These are phyloP conservation scores for Morelia viridis DNA, from an alignment of 2,797 vertebrate species.

Conservation along the genomic window DNA sequence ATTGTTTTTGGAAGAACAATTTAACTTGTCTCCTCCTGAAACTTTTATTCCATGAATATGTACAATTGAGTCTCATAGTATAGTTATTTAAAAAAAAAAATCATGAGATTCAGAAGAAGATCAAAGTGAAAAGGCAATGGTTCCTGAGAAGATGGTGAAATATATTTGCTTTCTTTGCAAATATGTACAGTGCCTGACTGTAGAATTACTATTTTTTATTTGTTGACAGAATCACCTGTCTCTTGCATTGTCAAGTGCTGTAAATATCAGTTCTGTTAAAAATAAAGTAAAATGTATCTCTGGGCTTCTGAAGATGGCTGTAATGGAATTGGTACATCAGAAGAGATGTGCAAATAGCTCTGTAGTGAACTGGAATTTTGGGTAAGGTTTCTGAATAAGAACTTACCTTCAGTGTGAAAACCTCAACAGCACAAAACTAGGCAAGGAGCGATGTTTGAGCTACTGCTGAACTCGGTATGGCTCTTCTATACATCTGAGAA, in stretches of 20 bases:
- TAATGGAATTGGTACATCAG: background rate
- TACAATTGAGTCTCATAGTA: background rate
- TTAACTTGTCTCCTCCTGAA: background rate
- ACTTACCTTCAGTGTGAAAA: background rate
- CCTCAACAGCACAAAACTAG: background rate
- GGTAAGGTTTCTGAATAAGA: background rate
- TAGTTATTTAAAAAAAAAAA: background rate
- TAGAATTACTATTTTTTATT: constrained; percentile 49
- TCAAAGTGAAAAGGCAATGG: background rate
- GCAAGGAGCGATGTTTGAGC: background rate
- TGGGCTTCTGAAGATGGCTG: background rate
- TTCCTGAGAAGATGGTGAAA: background rate
- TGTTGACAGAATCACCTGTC: constrained; percentile 51
- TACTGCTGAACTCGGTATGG: background rate
- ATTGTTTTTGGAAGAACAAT: background rate
- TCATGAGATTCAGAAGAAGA: background rate
- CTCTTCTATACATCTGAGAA: background rate
- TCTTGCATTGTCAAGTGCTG: constrained; percentile 61
- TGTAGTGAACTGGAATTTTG: fast-evolving
- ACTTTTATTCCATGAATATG: background rate
- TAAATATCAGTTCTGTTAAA: constrained; percentile 68
- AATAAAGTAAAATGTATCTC: constrained; percentile 71
- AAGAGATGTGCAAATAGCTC: background rate
- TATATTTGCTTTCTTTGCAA: constrained; percentile 27
- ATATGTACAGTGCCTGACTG: constrained; percentile 42